Conservation (phyloP, 2,888 invertebrate species). For the Eudasyphora cyanicolor region DNA sequence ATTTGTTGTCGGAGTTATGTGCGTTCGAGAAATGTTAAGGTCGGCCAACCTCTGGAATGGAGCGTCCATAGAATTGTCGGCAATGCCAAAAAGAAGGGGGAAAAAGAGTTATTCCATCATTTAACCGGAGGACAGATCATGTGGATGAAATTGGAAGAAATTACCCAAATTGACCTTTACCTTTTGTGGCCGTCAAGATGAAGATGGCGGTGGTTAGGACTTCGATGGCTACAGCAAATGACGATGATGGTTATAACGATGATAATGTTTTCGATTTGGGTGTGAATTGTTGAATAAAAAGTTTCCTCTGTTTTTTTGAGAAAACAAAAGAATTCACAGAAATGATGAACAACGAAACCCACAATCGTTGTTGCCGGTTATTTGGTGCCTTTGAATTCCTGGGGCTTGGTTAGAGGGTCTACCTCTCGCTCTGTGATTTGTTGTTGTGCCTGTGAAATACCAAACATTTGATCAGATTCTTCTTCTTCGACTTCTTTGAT, state of each 20-base stretch:
- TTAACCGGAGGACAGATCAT: not conserved
- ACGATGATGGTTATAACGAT: not conserved
- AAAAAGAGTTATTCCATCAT: not conserved
- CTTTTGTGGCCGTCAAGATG: not conserved
- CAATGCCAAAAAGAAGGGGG: not conserved
- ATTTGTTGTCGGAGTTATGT: not conserved
- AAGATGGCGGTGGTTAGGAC: not conserved
- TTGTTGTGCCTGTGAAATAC: slow-evolving; percentile 10
- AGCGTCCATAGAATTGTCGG: no score
- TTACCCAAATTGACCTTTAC: slow-evolving; percentile 25
- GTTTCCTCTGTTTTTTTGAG: not conserved
- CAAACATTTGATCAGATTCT: slow-evolving; percentile 28
- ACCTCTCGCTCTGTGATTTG: no score
- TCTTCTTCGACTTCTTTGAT: no score
- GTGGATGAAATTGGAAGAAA: slow-evolving; percentile 25
- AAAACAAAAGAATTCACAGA: not conserved
- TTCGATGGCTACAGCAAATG: not conserved
- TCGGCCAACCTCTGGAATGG: not conserved
- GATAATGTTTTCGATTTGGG: not conserved
- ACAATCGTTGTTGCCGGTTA: not conserved
- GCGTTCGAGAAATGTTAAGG: slow-evolving; percentile 13
- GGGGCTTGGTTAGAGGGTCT: not conserved
- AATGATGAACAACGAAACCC: not conserved
- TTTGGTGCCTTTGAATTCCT: not conserved
- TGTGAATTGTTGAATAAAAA: not conserved